Percentiles rank a stretch among this genome's conserved stretches.
phyloP scores from a whole-genome alignment of 2,888 invertebrate genomes.

The Eupithecia inturbata region DNA sequence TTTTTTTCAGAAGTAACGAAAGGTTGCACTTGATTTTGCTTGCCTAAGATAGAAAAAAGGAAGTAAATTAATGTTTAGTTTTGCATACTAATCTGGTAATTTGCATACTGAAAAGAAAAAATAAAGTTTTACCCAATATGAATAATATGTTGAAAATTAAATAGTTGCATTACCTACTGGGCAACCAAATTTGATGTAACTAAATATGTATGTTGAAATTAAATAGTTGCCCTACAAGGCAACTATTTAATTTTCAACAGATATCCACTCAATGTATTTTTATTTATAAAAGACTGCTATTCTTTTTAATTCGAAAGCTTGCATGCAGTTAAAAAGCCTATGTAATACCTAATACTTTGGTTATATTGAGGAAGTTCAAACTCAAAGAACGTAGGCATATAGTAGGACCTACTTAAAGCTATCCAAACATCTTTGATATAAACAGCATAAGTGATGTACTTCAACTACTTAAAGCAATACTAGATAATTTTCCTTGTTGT shows the following conservation, averaged over 20 bases:
- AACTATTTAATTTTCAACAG: background rate
- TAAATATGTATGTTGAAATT: no score
- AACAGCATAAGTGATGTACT: constrained; percentile 9
- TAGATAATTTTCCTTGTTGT: constrained; percentile 31
- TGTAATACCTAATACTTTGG: no score
- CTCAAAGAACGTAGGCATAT: background rate
- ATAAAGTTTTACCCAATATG: no score
- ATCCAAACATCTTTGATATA: constrained; percentile 20
- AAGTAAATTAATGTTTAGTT: background rate
- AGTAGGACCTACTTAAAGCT: background rate
- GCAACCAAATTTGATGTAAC: no score
- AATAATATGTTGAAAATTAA: no score
- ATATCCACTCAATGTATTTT: no score
- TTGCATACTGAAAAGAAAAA: no score
- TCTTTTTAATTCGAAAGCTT: background rate
- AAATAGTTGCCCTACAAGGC: no score
- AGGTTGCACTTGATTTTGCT: background rate
- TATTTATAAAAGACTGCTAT: no score
- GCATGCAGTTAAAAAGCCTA: background rate
- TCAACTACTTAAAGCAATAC: constrained; percentile 20
- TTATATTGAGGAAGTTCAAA: background rate
- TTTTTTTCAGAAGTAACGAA: no score
- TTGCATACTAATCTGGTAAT: no score
- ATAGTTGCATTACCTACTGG: no score
- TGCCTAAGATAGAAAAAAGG: background rate